These are phyloP conservation scores for Hydrophis major DNA, from an alignment of 2,797 vertebrate genomes.

Conservation along the genomic window DNA sequence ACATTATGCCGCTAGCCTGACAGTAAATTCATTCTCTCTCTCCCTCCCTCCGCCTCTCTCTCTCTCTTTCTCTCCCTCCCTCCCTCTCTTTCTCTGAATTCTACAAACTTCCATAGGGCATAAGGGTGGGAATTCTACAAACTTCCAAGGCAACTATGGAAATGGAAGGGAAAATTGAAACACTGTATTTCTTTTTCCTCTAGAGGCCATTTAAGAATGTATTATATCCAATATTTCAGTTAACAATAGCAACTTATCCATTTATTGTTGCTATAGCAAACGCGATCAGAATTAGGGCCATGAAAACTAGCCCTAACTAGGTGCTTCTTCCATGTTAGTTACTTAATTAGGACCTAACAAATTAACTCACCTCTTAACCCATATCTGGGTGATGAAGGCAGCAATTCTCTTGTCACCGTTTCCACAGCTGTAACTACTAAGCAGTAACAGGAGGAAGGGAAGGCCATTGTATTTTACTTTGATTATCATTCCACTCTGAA, in stretches of 20 bases:
- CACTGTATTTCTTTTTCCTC: not conserved
- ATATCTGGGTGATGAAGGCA: not conserved
- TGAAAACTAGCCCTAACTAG: not conserved
- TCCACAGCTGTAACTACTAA: not conserved
- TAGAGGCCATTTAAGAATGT: not conserved
- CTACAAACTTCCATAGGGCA: no score
- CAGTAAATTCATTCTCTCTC: no score
- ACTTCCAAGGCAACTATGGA: not conserved
- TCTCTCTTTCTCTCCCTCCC: no score
- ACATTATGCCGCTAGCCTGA: not conserved
- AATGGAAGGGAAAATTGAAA: not conserved
- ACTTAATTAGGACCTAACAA: not conserved
- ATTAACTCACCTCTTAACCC: not conserved
- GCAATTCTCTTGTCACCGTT: conserved; percentile 4
- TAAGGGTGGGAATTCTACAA: not conserved
- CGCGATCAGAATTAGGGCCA: not conserved
- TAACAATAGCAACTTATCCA: not conserved
- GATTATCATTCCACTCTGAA: not conserved
- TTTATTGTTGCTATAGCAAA: not conserved
- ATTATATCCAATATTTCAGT: not conserved
- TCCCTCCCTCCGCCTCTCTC: no score
- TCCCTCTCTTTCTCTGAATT: no score
- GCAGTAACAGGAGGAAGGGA: not conserved
- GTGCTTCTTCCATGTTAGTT: not conserved
- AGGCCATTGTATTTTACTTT: not conserved